A percentile compares a stretch with the other conserved stretches of the same genome.
Evolutionary conservation across 2,113 vertebrate species (phyloP).

Genomic region (Chamaea fasciata): DNA sequence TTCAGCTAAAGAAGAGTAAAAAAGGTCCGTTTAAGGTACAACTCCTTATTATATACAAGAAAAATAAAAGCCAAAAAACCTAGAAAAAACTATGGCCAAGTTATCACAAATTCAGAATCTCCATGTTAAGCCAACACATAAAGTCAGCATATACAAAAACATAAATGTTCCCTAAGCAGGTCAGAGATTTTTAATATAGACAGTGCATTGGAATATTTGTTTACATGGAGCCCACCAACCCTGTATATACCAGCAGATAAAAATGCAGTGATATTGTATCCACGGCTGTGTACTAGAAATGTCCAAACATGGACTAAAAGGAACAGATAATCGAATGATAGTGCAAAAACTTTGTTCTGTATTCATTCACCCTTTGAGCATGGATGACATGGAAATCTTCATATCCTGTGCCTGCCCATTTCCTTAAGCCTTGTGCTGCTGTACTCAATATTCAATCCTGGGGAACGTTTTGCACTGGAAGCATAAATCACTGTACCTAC

Average conservation of each 20-base stretch:
- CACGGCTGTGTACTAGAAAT: not conserved
- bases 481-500: conserved; percentile 10
- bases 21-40: not conserved
- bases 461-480: not conserved
- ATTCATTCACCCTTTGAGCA: not conserved
- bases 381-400: not conserved
- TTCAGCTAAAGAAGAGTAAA: not conserved
- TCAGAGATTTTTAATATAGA: not conserved
- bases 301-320: not conserved
- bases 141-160: not conserved
- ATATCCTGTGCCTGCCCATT: not conserved
- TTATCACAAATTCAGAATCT: not conserved
- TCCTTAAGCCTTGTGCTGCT: not conserved
- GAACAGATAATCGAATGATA: not conserved
- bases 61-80: rapidly evolving
- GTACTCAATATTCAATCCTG: not conserved
- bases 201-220: not conserved
- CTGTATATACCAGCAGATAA: not conserved
- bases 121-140: not conserved
- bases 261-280: not conserved
- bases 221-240: not conserved
- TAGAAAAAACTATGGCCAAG: not conserved
- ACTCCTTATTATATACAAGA: not conserved
- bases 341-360: not conserved
- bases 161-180: not conserved